Evolutionary conservation across 1,140 invertebrate genomes (phyloP), one percentile per base, ranked within the genome.

Genomic region (Drosophila fuyamai): DNA sequence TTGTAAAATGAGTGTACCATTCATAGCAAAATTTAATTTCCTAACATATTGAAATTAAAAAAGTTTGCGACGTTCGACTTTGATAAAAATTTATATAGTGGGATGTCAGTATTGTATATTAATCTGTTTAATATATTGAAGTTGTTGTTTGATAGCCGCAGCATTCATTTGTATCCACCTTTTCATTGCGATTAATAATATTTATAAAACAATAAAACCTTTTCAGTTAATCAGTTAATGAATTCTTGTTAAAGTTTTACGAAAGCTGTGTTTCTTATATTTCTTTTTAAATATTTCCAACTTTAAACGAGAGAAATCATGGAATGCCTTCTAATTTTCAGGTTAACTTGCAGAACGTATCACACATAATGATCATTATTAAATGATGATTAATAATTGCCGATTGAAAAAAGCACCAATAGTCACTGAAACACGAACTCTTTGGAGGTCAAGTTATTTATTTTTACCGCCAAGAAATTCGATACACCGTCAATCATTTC

Each of bases 401-500:
- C 46, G 23, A 29, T 14, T 32, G 5, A 16, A 32, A 50, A 32
- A 53, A 36, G 14, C 32, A 51, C 9, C 14, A 36, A 12, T 4
- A 10, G 10, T 36, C 5, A 12, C 29, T 10, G 27, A 35, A 10
- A 32, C 27, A 35, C 16, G 6, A 10, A 14, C 16, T 41, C 18
- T 48, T 23, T 32, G 23, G 13, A 8, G 13, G 12, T 58, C 8
- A 43, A 32, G 16, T 5, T 14, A 1, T 16, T 32, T 32, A 32
- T 32, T 32, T 38, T 18, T 8, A 10, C 3, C 13, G 36, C 27
- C 40, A 12, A 10, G 23, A n/a, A 44, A 44, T 53, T 44, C 23
- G 38, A 35, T 18, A 29, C 13, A 23, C 29, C 14, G 23, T 50
- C 27, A 70, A 58, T 41, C 46, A 35, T 41, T 70, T n/a, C n/a